Base-by-base conservation (phyloP, 2,888 invertebrate species). In the Danaus chrysippus region DNA sequence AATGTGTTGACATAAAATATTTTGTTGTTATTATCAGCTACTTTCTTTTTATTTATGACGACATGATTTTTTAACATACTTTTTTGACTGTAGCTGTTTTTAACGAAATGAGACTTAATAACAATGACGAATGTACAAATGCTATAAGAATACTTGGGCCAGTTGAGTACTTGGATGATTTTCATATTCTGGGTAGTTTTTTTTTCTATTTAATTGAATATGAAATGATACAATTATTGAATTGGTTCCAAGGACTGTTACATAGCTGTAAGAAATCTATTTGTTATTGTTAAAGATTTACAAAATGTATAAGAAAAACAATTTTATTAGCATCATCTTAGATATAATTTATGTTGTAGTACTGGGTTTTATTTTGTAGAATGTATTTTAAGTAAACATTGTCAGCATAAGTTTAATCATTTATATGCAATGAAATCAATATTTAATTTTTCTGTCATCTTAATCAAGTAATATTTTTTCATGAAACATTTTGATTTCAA, bases 11-110 rank as follows among this genome's bases (percentile, higher is more conserved):
- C 82, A 70, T 56, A 55, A 58, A 54, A 58, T 53, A 59, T n/a
- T 56, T 43, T 61, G 62, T 59, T 57, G 54, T 54, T 54, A 42
- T 52, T 54, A 59, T 56, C 56, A 61, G 60, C 59, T 58, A 61
- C 46, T 97, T 97, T 11, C 93, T 93, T 15, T 96, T 95, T 83
- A 94, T 95, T 34, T 34, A 34, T 34, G 23, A 34, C 23, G 23
- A 34, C 23, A 34, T 34, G 23, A 34, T 34, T 34, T 34, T 34
- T 34, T 34, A 23, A 23, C 6, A 5, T 6, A 34, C 8, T 34
- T 34, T 34, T 34, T 34, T 34, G 23, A 34, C 23, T 34, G 23
- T 34, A 34, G 23, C 23, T 34, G 23, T 34, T 34, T 34, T 58
- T 41, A 55, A 63, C 57, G 54, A 54, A 62, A 64, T 63, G 69